These are phyloP conservation scores for Stenurella melanura DNA, from an alignment of 2,888 invertebrate species.

Conservation along the genomic window DNA sequence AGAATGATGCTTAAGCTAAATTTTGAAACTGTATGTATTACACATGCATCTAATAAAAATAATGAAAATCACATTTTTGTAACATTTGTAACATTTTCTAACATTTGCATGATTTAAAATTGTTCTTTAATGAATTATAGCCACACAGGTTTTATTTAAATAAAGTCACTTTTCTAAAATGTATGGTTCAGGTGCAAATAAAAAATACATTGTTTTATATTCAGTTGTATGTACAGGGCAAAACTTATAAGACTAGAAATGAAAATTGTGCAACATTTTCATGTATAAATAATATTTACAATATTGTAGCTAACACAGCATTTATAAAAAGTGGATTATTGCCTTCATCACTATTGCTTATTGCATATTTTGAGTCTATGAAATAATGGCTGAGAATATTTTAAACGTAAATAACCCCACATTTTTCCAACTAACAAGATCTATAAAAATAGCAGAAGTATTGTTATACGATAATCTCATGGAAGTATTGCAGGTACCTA, in stretches of 20 bases:
- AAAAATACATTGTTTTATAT: slow-evolving; percentile 19
- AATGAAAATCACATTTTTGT: slow-evolving; percentile 33
- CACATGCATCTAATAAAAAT: slow-evolving; percentile 25
- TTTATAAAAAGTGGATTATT: slow-evolving; percentile 47
- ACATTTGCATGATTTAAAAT: neutral
- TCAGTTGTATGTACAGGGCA: slow-evolving; percentile 38
- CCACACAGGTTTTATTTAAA: slow-evolving; percentile 18
- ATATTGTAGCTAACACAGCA: slow-evolving; percentile 43
- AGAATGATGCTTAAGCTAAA: slow-evolving; percentile 37
- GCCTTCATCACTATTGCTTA: slow-evolving; percentile 46
- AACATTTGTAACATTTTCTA: neutral
- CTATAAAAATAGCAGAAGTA: slow-evolving; percentile 53
- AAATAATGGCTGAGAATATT: slow-evolving; percentile 31
- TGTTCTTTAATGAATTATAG: slow-evolving; percentile 12
- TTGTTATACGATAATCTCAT: slow-evolving; percentile 41
- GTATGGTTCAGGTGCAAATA: slow-evolving; percentile 22
- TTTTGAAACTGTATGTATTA: slow-evolving; percentile 12
- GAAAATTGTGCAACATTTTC: slow-evolving; percentile 32
- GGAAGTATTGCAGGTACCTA: slow-evolving; percentile 59
- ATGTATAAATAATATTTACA: slow-evolving; percentile 48
- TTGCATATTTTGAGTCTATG: slow-evolving; percentile 7
- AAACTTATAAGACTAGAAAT: slow-evolving; percentile 43
- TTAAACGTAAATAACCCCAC: slow-evolving; percentile 32
- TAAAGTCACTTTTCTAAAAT: slow-evolving; percentile 2
- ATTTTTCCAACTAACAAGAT: slow-evolving; percentile 40